Percentiles rank a stretch among this genome's conserved stretches.
Evolutionary conservation across 2,797 vertebrate genomes (phyloP).

Genomic region (Valencia hispanica): DNA sequence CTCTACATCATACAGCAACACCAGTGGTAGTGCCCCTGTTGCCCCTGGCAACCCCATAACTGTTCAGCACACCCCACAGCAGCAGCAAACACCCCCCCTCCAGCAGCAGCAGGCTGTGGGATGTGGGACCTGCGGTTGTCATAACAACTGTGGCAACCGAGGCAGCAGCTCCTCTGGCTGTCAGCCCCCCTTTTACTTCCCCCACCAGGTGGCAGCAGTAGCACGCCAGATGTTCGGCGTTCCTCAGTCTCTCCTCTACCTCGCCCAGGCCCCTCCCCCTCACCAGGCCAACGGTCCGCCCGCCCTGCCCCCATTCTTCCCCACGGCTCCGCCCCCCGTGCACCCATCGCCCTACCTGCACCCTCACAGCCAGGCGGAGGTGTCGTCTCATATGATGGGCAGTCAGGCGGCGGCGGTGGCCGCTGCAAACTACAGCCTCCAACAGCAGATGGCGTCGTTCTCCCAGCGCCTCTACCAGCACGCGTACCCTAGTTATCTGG

Average conservation of each 20-base stretch:
- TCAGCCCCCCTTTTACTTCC: slow-evolving; percentile 85
- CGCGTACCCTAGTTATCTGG: slow-evolving; percentile 83
- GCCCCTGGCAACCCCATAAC: slow-evolving; percentile 62
- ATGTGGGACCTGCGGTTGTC: slow-evolving; percentile 75
- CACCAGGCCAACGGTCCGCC: slow-evolving; percentile 87
- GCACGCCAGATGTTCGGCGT: slow-evolving; percentile 88
- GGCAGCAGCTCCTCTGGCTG: slow-evolving; percentile 77
- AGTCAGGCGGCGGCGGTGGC: slow-evolving; percentile 77
- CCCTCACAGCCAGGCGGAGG: slow-evolving; percentile 82
- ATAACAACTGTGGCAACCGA: slow-evolving; percentile 72
- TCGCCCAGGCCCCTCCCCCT: slow-evolving; percentile 89
- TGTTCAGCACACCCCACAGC: slow-evolving; percentile 75
- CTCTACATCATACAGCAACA: slow-evolving; percentile 87
- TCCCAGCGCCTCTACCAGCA: slow-evolving; percentile 86
- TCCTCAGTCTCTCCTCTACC: slow-evolving; percentile 89
- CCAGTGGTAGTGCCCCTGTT: slow-evolving; percentile 48
- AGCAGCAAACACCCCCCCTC: slow-evolving; percentile 67
- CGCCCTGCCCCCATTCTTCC: slow-evolving; percentile 86
- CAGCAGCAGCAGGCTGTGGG: slow-evolving; percentile 76
- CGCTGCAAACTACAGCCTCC: slow-evolving; percentile 86
- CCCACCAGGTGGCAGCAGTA: slow-evolving; percentile 85
- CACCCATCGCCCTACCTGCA: slow-evolving; percentile 85
- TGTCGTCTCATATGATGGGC: slow-evolving; percentile 84
- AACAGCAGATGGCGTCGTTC: slow-evolving; percentile 90
- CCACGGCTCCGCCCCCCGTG: slow-evolving; percentile 77